Base-by-base conservation (phyloP, 2,797 vertebrate species). In the Sebastes iracundus region DNA sequence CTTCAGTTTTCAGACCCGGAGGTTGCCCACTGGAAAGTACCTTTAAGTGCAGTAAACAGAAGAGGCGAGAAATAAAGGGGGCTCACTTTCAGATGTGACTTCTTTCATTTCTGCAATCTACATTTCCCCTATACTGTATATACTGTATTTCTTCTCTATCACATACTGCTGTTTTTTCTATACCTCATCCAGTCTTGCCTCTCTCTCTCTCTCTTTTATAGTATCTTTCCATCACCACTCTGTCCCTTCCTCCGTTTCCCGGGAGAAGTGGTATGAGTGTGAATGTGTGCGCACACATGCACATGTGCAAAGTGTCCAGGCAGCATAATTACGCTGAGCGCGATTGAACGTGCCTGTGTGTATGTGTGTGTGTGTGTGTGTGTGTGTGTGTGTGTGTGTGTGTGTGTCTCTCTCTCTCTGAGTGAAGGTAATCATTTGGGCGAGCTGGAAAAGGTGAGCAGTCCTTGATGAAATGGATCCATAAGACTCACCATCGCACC, bases 201-300 rank as follows among this genome's bases (percentile, higher is more conserved):
- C 22, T 28, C 16, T 12, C 33, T 49, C 18, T 14, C 18, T 7
- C 42, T 72, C 25, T 66, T 42, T 61, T 22, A 33, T 25, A 72
- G 10, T 22, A 53, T 58, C 2, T 70, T 73, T 59, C 27, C 72
- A 74, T 79, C 61, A 52, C 32, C 10, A 52, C 60, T 67, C 32
- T 69, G 23, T 33, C 33, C n/a, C 30, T 42, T n/a, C 68, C 67
- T 65, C 53, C 2, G 71, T 84, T 86, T 80, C 66, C 87, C 75
- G 2, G 7, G 56, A 83, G 82, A 28, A n/a, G 56, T 1, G 18
- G 7, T 59, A 53, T 61, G 49, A 68, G 42, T 10, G 59, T 62
- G 63, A 66, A 73, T 52, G 53, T 35, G 27, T 53, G 70, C 6
- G 1, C 22, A 23, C 60, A 60, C 18, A 61, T 32, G 28, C 23